Conservation (phyloP, 1,140 invertebrate genomes). For the Drosophila burlai region DNA sequence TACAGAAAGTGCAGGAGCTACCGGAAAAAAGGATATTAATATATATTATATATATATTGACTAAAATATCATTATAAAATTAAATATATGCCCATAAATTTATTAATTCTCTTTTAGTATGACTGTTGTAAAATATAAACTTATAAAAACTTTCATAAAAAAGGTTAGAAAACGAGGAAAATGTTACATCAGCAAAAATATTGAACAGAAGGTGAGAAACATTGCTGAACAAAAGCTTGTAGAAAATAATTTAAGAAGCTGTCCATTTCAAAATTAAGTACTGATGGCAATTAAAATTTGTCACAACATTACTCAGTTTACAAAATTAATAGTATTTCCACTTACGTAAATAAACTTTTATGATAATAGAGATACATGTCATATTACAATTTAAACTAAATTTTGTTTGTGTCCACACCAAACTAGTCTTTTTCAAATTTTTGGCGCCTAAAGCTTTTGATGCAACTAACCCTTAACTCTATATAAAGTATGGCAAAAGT, state of each 20-base stretch:
- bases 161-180: not conserved
- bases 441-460: not conserved
- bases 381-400: not conserved
- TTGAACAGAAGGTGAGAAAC: not conserved
- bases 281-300: too few species aligned
- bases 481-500: not conserved
- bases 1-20: not conserved
- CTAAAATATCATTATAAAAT: not conserved
- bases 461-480: not conserved
- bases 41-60: not conserved
- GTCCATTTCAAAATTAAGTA: too few species aligned
- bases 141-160: not conserved
- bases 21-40: not conserved
- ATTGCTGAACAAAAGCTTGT: not conserved
- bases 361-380: too few species aligned
- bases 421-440: not conserved
- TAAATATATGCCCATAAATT: not conserved
- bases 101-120: fast-evolving
- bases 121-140: not conserved
- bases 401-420: not conserved
- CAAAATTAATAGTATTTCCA: not conserved
- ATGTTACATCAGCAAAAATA: not conserved
- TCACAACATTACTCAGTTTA: not conserved
- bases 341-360: not conserved
- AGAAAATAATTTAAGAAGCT: too few species aligned